Evolutionary conservation across 2,113 vertebrate species (phyloP).

Genomic region (Oenanthe oenanthe): DNA sequence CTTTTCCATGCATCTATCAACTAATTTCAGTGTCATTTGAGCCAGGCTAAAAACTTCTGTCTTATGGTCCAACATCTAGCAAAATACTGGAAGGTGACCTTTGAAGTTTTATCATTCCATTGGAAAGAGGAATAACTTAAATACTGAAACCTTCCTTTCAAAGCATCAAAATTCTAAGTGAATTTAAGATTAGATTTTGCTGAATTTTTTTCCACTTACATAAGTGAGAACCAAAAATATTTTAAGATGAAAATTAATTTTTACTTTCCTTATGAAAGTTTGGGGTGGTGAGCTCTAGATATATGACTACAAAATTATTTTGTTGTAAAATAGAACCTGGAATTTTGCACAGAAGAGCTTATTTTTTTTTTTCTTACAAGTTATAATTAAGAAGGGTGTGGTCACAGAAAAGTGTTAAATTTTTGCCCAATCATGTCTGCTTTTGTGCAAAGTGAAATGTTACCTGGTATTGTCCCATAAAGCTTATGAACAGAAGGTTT

Average conservation of each 20-base stretch:
- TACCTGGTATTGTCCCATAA: constrained; percentile 65
- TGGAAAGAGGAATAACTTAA: not conserved
- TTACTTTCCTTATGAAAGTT: not conserved
- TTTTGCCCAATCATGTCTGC: constrained; percentile 18
- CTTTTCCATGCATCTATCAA: not conserved
- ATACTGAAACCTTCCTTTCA: not conserved
- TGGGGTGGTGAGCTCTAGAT: not conserved
- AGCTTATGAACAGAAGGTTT: constrained; percentile 65
- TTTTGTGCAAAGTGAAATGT: constrained; percentile 55
- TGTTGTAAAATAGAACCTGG: not conserved
- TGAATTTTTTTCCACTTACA: not conserved
- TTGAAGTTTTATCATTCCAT: not conserved
- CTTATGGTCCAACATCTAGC: not conserved
- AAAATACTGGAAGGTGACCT: not conserved
- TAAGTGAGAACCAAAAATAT: not conserved
- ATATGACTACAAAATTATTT: not conserved
- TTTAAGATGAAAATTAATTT: not conserved
- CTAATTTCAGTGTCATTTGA: not conserved
- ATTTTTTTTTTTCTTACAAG: not conserved
- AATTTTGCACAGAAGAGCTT: not conserved
- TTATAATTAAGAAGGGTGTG: constrained; percentile 1
- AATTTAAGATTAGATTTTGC: not conserved
- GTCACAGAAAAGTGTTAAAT: not conserved
- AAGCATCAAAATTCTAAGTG: not conserved
- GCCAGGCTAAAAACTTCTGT: not conserved